phyloP scores from a whole-genome alignment of 2,888 invertebrate species.

The Troides helena region DNA sequence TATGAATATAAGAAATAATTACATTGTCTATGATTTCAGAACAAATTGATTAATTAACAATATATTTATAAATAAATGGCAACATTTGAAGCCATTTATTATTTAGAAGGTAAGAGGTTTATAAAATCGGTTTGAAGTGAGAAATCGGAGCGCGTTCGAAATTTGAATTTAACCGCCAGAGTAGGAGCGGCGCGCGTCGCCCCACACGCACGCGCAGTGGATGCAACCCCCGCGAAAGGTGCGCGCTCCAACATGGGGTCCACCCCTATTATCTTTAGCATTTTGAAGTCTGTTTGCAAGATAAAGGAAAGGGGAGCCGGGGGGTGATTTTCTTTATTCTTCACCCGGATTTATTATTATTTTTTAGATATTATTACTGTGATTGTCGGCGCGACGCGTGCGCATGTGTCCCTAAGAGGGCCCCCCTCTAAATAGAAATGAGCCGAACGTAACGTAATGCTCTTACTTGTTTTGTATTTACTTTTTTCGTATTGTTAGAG shows the following conservation, averaged over 20 bases:
- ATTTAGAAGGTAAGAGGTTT: too few relatives aligned
- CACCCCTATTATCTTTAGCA: constrained; percentile 80
- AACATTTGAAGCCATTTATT: too few relatives aligned
- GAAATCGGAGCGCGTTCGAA: constrained; percentile 45
- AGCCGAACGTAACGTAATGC: constrained; percentile 58
- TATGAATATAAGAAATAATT: too few relatives aligned
- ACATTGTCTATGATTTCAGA: too few relatives aligned
- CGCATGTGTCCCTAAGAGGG: constrained; percentile 73
- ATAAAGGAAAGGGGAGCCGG: constrained; percentile 76
- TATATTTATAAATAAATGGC: too few relatives aligned
- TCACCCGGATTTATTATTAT: constrained; percentile 80
- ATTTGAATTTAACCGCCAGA: constrained; percentile 73
- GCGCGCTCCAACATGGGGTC: constrained; percentile 62
- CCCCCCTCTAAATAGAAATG: constrained; percentile 54
- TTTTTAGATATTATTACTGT: constrained; percentile 80
- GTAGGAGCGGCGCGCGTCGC: constrained; percentile 53
- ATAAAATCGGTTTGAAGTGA: too few relatives aligned
- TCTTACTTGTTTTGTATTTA: constrained; percentile 66
- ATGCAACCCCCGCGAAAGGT: constrained; percentile 73
- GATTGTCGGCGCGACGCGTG: constrained; percentile 72
- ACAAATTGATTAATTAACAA: too few relatives aligned
- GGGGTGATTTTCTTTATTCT: constrained; percentile 80
- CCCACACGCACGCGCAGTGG: constrained; percentile 41
- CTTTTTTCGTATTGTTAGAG: constrained; percentile 58
- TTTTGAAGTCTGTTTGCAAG: constrained; percentile 79